Conservation (phyloP, 2,113 vertebrate genomes). For the Meriones unguiculatus region DNA sequence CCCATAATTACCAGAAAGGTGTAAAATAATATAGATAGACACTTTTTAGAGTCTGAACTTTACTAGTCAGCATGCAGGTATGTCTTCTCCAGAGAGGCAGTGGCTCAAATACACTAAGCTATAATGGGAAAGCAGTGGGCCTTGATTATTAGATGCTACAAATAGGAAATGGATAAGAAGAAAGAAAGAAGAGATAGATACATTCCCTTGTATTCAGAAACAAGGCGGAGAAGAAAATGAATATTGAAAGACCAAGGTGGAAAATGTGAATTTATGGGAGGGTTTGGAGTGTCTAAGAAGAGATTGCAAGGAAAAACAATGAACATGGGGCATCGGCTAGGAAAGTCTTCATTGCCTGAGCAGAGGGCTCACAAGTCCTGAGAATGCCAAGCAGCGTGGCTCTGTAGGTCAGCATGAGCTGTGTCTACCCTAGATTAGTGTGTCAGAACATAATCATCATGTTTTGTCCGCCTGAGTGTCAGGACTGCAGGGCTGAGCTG, state of each 20-base stretch:
- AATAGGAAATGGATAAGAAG: not conserved
- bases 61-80: not conserved
- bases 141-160: constrained; percentile 5
- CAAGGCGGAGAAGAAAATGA: not conserved
- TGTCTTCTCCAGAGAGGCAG: constrained; percentile 15
- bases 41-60: constrained; percentile 15
- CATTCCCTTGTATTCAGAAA: not conserved
- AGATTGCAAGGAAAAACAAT: not conserved
- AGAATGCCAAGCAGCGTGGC: not conserved
- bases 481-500: not conserved
- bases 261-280: not conserved
- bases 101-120: not conserved
- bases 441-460: not conserved
- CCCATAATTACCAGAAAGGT: not conserved
- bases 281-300: not conserved
- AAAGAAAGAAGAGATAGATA: not conserved
- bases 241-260: not conserved
- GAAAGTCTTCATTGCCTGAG: not conserved
- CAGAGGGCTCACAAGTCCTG: not conserved
- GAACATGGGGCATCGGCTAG: rapidly evolving
- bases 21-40: not conserved
- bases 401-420: not conserved
- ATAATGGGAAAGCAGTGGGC: not conserved
- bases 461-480: not conserved
- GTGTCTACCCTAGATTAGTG: not conserved